Conservation (phyloP, 2,888 invertebrate species). For the Stenotaenia linearis region DNA sequence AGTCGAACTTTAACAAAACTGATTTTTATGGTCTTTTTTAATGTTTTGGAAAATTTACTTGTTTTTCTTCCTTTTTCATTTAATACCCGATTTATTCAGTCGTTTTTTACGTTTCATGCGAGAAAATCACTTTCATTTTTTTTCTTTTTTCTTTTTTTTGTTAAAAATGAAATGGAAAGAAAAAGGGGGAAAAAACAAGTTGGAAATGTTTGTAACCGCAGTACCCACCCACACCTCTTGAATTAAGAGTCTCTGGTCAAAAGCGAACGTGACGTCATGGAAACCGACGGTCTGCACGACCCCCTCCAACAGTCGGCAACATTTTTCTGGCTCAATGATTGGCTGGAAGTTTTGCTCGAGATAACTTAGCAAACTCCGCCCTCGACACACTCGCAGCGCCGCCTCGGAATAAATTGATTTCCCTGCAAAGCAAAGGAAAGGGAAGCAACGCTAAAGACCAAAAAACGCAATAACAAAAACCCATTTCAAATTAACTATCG, state of each 20-base stretch:
- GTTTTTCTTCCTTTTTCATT: not conserved
- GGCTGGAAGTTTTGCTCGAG: not conserved
- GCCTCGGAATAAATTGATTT: not conserved
- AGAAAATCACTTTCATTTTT: not conserved
- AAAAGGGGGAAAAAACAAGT: not conserved
- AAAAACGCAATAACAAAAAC: not conserved
- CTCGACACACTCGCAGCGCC: constrained; percentile 5
- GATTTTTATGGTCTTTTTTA: no score
- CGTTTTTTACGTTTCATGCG: no score
- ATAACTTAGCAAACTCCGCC: constrained; percentile 9
- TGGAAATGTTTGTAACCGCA: not conserved
- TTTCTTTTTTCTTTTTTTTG: not conserved
- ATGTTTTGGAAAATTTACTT: no score
- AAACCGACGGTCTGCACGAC: not conserved
- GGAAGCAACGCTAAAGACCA: not conserved
- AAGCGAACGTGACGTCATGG: not conserved
- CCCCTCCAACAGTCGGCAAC: constrained; percentile 9
- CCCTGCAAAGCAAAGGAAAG: not conserved
- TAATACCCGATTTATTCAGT: not conserved
- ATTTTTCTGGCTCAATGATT: not conserved
- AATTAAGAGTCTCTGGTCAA: not conserved
- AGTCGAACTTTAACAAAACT: no score
- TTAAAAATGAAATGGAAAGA: not conserved
- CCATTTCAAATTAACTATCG: not conserved
- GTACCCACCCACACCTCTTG: not conserved